Conservation (phyloP, 2,888 invertebrate genomes). For the Ophion obscuratus region DNA sequence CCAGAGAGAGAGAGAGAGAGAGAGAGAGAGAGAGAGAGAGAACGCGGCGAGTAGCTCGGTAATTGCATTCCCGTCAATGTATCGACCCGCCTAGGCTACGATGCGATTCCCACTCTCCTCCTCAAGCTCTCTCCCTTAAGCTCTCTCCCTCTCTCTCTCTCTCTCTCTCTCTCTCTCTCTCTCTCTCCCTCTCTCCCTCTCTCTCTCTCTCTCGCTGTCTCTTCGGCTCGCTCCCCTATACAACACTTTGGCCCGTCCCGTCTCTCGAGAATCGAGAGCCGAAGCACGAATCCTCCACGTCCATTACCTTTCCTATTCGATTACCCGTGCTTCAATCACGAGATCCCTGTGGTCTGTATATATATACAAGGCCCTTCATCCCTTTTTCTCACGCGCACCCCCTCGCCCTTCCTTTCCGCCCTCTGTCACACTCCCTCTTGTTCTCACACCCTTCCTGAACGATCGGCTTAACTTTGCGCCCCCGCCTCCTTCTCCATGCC, state of each 20-base stretch:
- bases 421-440: slow-evolving; percentile 19
- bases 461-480: slow-evolving; percentile 61
- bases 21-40: slow-evolving; percentile 32
- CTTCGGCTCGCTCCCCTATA: slow-evolving; percentile 38
- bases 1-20: not conserved
- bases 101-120: no score
- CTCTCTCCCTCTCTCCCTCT: slow-evolving; percentile 27
- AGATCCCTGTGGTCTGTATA: slow-evolving; percentile 42
- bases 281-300: slow-evolving; percentile 67
- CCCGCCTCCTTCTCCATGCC: slow-evolving; percentile 46
- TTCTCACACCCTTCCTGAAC: slow-evolving; percentile 24
- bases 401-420: slow-evolving; percentile 18
- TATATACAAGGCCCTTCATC: slow-evolving; percentile 18
- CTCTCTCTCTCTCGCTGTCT: slow-evolving; percentile 49
- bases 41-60: slow-evolving; percentile 66
- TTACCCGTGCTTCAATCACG: slow-evolving; percentile 70
- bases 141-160: slow-evolving; percentile 59
- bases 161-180: slow-evolving; percentile 24
- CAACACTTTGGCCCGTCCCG: slow-evolving; percentile 54
- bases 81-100: slow-evolving; percentile 68
- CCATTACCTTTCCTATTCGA: slow-evolving; percentile 72
- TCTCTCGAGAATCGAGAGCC: slow-evolving; percentile 61
- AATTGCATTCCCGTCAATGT: slow-evolving; percentile 72
- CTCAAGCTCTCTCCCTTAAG: slow-evolving; percentile 55
- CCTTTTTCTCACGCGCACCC: slow-evolving; percentile 39